phyloP scores from a whole-genome alignment of 92 coral and sea anemone genomes.

The Bergia sp. region DNA sequence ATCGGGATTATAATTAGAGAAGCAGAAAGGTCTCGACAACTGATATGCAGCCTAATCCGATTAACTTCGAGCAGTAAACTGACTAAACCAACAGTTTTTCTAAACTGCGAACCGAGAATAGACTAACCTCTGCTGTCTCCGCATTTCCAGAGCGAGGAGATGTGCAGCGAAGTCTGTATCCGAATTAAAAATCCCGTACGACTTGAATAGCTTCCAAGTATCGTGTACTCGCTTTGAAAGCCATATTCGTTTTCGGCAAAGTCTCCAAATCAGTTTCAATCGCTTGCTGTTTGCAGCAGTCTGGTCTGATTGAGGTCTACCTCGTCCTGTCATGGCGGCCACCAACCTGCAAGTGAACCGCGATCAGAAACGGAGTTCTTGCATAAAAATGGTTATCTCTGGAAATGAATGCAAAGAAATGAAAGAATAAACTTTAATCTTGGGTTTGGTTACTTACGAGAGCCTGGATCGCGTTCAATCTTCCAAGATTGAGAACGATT shows the following conservation, averaged over 20 bases:
- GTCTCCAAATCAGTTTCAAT: not conserved
- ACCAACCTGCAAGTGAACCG: not conserved
- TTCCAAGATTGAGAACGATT: not conserved
- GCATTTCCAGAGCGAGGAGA: conserved; percentile 2
- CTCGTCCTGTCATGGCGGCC: not conserved
- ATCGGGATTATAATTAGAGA: not conserved
- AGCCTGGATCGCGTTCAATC: not conserved
- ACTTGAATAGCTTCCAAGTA: conserved; percentile 12
- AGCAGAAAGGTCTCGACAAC: not conserved
- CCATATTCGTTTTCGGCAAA: not conserved
- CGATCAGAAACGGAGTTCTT: not conserved
- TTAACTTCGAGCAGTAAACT: not conserved
- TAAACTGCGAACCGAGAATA: not conserved
- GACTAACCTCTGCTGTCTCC: not conserved
- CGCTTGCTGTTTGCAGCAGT: not conserved
- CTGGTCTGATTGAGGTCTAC: not conserved
- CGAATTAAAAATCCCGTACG: not conserved
- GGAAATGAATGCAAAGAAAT: not conserved
- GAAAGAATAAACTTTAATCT: not conserved
- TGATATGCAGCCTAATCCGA: too few species aligned
- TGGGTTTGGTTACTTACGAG: too few species aligned
- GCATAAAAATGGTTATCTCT: not conserved
- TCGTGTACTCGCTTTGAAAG: not conserved
- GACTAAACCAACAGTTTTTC: not conserved
- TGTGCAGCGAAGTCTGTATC: conserved; percentile 14